Conservation (phyloP, 2,888 invertebrate genomes). For the Eupithecia abbreviata region DNA sequence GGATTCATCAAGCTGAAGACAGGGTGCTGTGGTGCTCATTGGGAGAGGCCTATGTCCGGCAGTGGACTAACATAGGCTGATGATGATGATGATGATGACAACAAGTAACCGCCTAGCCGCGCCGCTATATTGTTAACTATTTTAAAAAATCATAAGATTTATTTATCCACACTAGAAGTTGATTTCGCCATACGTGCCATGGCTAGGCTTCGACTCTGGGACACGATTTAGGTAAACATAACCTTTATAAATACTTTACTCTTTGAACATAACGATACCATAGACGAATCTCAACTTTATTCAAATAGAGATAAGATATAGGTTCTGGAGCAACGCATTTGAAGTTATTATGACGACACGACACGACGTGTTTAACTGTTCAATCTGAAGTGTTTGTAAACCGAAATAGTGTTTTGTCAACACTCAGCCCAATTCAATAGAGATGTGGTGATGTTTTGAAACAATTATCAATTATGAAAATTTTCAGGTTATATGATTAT, state of each 20-base stretch:
- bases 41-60: too few species aligned
- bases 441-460: slow-evolving; percentile 66
- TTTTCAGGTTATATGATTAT: not conserved
- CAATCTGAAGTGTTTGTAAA: slow-evolving; percentile 60
- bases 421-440: slow-evolving; percentile 51
- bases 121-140: too few species aligned
- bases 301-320: not conserved
- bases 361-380: slow-evolving; percentile 35
- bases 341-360: slow-evolving; percentile 24
- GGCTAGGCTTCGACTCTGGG: not conserved
- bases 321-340: not conserved
- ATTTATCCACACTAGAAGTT: too few species aligned
- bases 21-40: too few species aligned
- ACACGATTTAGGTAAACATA: not conserved
- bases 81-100: too few species aligned
- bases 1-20: too few species aligned
- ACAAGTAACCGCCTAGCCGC: too few species aligned
- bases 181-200: slow-evolving; percentile 40
- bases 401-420: slow-evolving; percentile 62
- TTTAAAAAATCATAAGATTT: too few species aligned
- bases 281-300: slow-evolving; percentile 2
- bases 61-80: too few species aligned
- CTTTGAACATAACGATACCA: not conserved
- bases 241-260: not conserved
- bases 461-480: slow-evolving; percentile 36